phyloP scores from a whole-genome alignment of 2,888 invertebrate species.

The Pandemis cinnamomeana region DNA sequence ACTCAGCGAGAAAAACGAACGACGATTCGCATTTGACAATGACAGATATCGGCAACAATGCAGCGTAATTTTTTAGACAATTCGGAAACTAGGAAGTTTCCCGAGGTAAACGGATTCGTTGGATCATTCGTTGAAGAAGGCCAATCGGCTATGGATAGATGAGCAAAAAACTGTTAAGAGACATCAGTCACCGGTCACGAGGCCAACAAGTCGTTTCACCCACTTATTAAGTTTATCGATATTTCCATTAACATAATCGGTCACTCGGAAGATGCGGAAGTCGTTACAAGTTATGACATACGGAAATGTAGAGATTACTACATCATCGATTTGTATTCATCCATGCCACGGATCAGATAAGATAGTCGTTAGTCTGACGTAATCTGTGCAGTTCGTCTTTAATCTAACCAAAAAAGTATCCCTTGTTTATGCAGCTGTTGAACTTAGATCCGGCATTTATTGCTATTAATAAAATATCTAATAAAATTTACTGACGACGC shows the following conservation, averaged over 20 bases:
- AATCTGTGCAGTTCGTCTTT: background rate
- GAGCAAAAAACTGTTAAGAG: constrained; percentile 28
- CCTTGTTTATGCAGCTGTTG: background rate
- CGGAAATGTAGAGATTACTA: constrained; percentile 18
- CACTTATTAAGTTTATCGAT: constrained; percentile 19
- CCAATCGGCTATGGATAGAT: constrained; percentile 9
- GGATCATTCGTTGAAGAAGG: constrained; percentile 41
- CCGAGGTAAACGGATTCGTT: constrained; percentile 45
- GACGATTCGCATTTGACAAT: constrained; percentile 44
- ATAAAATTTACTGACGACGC: background rate
- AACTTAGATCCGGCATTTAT: background rate
- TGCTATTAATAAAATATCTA: background rate
- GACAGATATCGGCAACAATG: constrained; percentile 41
- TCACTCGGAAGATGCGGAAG: constrained; percentile 26
- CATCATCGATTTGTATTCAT: constrained; percentile 6
- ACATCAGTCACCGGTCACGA: constrained; percentile 27
- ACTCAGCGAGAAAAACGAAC: constrained; percentile 39
- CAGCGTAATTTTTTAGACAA: constrained; percentile 41
- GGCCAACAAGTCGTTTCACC: constrained; percentile 22
- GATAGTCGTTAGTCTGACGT: background rate
- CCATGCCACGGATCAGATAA: background rate
- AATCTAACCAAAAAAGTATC: background rate
- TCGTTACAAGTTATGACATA: constrained; percentile 18
- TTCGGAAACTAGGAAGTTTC: constrained; percentile 48
- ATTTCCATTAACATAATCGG: constrained; percentile 19